A percentile compares a stretch with the other conserved stretches of the same genome.
Evolutionary conservation across 2,888 invertebrate species (phyloP).

Genomic region (Hyppa rectilinea): DNA sequence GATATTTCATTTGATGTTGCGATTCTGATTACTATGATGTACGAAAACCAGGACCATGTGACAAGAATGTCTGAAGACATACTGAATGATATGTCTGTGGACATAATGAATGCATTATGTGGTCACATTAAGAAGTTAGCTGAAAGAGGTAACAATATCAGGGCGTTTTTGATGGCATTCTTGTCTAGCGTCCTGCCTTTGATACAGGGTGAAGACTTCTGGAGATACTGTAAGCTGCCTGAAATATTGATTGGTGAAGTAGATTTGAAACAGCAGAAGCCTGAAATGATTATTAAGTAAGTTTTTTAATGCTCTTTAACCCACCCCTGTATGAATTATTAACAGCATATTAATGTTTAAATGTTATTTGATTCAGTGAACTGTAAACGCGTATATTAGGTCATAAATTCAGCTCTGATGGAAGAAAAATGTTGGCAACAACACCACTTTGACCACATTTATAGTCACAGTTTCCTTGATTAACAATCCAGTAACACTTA

Average conservation of each 20-base stretch:
- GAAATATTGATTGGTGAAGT: constrained; percentile 91
- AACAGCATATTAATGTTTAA: not conserved
- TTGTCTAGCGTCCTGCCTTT: constrained; percentile 88
- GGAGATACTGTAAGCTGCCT: constrained; percentile 89
- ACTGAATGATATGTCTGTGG: constrained; percentile 85
- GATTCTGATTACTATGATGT: constrained; percentile 93
- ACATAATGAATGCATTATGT: constrained; percentile 80
- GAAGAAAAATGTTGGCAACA: too few species aligned
- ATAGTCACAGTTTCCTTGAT: too few species aligned
- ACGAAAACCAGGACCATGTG: constrained; percentile 91
- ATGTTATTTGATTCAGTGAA: not conserved
- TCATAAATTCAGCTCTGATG: not conserved
- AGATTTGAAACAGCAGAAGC: constrained; percentile 89
- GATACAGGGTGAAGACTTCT: constrained; percentile 87
- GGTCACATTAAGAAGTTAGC: constrained; percentile 89
- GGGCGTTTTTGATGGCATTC: constrained; percentile 90
- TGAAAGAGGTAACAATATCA: constrained; percentile 89
- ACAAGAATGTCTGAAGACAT: constrained; percentile 88
- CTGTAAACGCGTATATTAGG: not conserved
- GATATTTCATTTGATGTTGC: constrained; percentile 90
- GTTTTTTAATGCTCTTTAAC: constrained; percentile 62
- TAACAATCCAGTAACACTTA: too few species aligned
- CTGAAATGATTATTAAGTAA: constrained; percentile 91
- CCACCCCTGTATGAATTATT: not conserved
- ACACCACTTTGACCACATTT: too few species aligned